These are phyloP conservation scores for Brachymystax lenok DNA, from an alignment of 2,797 vertebrate species.

Conservation along the genomic window DNA sequence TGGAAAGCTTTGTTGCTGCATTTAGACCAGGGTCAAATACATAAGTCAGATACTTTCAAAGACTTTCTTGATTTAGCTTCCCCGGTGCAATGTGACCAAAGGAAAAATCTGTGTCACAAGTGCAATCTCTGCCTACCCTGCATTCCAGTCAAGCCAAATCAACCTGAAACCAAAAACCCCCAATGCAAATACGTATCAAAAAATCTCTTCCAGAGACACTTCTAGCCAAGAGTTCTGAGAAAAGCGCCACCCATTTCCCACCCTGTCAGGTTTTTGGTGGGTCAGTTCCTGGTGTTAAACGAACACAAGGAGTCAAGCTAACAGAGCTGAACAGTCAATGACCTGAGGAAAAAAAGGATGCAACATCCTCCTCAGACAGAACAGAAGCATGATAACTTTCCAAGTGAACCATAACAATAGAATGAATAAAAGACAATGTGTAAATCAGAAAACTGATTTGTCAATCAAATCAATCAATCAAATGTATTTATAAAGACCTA, in stretches of 20 bases:
- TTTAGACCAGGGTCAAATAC: too few species aligned
- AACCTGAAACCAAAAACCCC: not conserved
- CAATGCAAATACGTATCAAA: not conserved
- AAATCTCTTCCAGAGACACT: not conserved
- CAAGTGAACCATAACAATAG: too few species aligned
- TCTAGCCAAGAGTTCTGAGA: not conserved
- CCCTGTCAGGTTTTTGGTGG: not conserved
- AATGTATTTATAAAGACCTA: too few species aligned
- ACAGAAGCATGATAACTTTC: too few species aligned
- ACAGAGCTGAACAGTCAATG: not conserved
- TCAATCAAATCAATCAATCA: not conserved
- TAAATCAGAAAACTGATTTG: not conserved
- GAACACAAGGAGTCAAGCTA: not conserved
- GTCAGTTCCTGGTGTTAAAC: not conserved
- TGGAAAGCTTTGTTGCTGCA: too few species aligned
- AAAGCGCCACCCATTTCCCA: not conserved
- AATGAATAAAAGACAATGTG: not conserved
- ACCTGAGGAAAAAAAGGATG: not conserved
- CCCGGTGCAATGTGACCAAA: not conserved
- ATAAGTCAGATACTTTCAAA: not conserved
- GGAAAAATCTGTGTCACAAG: not conserved
- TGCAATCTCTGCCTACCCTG: not conserved
- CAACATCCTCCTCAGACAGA: not conserved
- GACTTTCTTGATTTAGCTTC: not conserved
- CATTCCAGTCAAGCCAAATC: not conserved